These are phyloP conservation scores for Sphaeramia orbicularis DNA, from an alignment of 2,797 vertebrate species.

Conservation along the genomic window DNA sequence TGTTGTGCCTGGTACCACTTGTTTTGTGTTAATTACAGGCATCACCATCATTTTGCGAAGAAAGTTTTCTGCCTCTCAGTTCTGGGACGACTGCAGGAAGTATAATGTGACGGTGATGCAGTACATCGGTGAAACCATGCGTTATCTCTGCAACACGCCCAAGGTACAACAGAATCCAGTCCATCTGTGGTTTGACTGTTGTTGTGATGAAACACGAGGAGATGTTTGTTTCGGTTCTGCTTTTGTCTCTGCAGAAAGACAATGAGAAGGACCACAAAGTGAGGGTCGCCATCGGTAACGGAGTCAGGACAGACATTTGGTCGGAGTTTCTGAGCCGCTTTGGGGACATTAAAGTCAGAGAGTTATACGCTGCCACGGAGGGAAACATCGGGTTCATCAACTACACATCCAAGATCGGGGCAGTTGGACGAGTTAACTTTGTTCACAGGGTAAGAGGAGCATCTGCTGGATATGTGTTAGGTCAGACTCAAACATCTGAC, in stretches of 20 bases:
- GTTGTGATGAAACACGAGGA: background rate
- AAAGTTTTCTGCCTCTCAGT: conserved; percentile 95
- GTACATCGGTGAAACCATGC: conserved; percentile 94
- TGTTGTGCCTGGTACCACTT: too few species aligned
- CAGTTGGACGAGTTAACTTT: conserved; percentile 85
- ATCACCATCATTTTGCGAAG: conserved; percentile 82
- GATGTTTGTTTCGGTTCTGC: background rate
- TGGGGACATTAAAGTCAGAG: conserved; percentile 87
- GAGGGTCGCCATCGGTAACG: conserved; percentile 90
- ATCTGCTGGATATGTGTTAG: background rate
- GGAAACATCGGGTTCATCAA: conserved; percentile 92
- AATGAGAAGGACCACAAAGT: conserved; percentile 89
- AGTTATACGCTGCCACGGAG: conserved; percentile 92
- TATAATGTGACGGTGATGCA: conserved; percentile 92
- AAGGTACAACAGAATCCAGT: conserved; percentile 75
- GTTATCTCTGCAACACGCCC: conserved; percentile 90
- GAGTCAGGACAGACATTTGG: conserved; percentile 89
- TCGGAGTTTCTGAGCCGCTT: conserved; percentile 89
- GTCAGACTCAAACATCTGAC: too few species aligned
- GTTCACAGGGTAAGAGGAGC: conserved; percentile 82
- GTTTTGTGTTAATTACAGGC: conserved; percentile 39
- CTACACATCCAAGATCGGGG: conserved; percentile 89
- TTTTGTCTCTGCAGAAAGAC: conserved; percentile 80
- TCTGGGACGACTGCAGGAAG: conserved; percentile 95
- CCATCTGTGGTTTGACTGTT: rapidly evolving